Evolutionary conservation across 2,113 vertebrate genomes (phyloP), one percentile per base, ranked within the genome.

Genomic region (Onychostoma macrolepis): DNA sequence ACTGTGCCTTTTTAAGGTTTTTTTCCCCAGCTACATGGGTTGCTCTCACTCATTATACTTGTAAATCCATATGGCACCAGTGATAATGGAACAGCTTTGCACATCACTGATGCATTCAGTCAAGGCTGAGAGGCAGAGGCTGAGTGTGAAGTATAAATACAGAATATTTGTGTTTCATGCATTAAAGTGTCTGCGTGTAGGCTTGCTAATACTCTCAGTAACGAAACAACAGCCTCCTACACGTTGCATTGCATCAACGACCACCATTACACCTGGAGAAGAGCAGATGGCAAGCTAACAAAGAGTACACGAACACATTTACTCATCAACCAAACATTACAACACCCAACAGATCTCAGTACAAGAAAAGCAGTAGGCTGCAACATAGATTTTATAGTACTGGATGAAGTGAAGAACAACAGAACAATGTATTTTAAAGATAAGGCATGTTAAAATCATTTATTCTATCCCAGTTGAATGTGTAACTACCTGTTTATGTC

Each of bases 191-290:
- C 38, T 79, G 26, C 7, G 36, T 87, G 79, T 65, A 82, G 69
- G 86, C 79, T 87, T 87, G 38, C 33, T 87, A 87, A 87, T 61
- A 82, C 53, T 61, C 71, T 61, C 79, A 21, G 38, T 87, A 87
- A 75, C 69, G 17, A 87, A 76, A 61, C 56, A 82, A 50, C 72
- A 65, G 79, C 86, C 79, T 83, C 86, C 86, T 72, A 87, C 86
- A 83, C 71, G 1, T 28, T 45, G 61, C 41, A 48, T 24, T 61
- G 53, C 79, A 82, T 76, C 71, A 87, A 36, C 76, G 71, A 58
- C 53, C 61, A 33, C 26, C 38, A 76, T 83, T 63, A 82, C 72
- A 87, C 78, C 79, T 82, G 50, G 12, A 81, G 6, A 33, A 11
- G 53, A 80, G 43, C 69, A 76, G 36, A 19, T 76, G 53, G 56